These are phyloP conservation scores for Timema podura DNA, from an alignment of 2,888 invertebrate genomes.

Conservation along the genomic window DNA sequence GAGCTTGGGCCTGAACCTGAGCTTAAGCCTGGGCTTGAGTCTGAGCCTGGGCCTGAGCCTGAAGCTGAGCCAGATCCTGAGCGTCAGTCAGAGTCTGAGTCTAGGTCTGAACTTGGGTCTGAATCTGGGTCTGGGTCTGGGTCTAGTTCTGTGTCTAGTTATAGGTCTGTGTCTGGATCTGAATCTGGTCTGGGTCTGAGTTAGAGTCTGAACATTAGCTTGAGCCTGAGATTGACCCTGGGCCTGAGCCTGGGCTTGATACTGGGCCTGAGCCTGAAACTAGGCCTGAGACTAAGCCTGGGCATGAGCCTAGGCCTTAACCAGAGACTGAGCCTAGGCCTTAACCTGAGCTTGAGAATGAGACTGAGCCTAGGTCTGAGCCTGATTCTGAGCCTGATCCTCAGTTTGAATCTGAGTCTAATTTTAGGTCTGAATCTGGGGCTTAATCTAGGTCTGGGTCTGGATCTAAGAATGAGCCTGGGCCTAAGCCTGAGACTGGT, in stretches of 20 bases:
- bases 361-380: background rate
- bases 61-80: constrained; percentile 8
- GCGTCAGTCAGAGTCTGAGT: constrained; percentile 23
- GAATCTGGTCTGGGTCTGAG: constrained; percentile 1
- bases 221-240: constrained; percentile 30
- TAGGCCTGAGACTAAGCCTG: too few species aligned
- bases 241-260: background rate
- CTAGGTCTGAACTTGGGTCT: constrained; percentile 19
- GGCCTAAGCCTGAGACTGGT: too few species aligned
- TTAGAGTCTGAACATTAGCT: constrained; percentile 27
- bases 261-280: background rate
- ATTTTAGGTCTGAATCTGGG: background rate
- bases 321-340: too few species aligned
- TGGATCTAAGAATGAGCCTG: too few species aligned
- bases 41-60: constrained; percentile 5
- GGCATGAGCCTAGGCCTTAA: background rate
- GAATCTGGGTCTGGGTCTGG: constrained; percentile 5
- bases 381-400: too few species aligned
- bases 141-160: too few species aligned
- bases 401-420: background rate
- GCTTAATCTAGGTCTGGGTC: background rate
- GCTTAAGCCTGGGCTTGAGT: constrained; percentile 5
- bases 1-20: constrained; percentile 10
- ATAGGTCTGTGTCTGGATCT: too few species aligned
- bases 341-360: too few species aligned